Evolutionary conservation across 2,797 vertebrate genomes (phyloP), one percentile per base, ranked within the genome.

Genomic region (Gymnopithys bicolor): DNA sequence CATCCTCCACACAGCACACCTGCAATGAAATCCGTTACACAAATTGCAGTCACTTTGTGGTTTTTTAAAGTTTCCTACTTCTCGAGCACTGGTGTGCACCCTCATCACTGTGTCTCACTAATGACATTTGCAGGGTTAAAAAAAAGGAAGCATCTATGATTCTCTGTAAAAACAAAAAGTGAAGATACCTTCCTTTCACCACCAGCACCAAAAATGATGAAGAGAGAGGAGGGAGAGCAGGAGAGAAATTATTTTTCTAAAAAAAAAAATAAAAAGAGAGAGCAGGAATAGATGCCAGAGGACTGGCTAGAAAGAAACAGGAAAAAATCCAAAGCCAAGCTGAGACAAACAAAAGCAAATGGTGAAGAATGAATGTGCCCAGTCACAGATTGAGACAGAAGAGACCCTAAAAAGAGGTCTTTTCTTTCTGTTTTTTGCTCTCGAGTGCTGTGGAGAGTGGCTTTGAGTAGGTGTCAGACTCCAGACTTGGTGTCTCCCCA

Each of bases 11-110:
- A 5, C 5, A 3, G 43, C 66, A 51, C 90, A 89, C 63, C 87
- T 94, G 87, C 25, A 7, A 9, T 13, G 49, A 69, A 89, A 78
- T 6, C 68, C 2, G 6, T 78, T 78, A 62, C 17, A 35, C 68
- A 74, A 81, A 39, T 4, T 17, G 25, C 5, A 35, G 15, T 22
- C 73, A 4, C 11, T 0, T 0, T 5, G 9, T 24, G 46, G 18
- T 10, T 52, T 71, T 80, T 39, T 30, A 71, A 62, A 45, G 35
- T 73, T 74, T 87, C 75, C 93, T 74, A 3, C 48, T 55, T 52
- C 76, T 41, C 3, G 0, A 45, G 77, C 41, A 1, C 41, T 33
- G 41, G 3, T 53, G 59, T 33, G 51, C 2, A 3, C 17, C 17
- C 62, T 62, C 74, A 0, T 39, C 66, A 33, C 5, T 11, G 18